Percentiles rank a stretch among this genome's conserved stretches.
Evolutionary conservation across 1,140 invertebrate species (phyloP).

Genomic region (Uloborus diversus): DNA sequence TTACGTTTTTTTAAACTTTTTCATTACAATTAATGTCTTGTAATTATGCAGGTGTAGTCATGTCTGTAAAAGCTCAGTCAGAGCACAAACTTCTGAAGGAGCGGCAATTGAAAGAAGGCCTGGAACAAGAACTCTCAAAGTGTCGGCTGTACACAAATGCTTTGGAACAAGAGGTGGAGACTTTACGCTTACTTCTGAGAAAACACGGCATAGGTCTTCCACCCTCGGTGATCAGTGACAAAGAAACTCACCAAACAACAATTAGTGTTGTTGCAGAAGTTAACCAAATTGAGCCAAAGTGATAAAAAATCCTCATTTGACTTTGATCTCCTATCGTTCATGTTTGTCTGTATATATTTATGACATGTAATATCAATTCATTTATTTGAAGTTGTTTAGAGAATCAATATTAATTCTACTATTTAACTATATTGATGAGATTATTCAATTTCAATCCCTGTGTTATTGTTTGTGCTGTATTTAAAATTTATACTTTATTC

Average conservation of each 20-base stretch:
- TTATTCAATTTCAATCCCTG: too few species aligned
- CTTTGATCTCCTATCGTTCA: too few species aligned
- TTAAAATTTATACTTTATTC: too few species aligned
- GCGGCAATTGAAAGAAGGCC: slow-evolving; percentile 59
- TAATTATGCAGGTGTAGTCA: slow-evolving; percentile 63
- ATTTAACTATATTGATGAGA: too few species aligned
- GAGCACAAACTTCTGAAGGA: slow-evolving; percentile 64
- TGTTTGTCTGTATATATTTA: too few species aligned
- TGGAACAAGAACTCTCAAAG: slow-evolving; percentile 65
- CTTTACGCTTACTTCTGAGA: slow-evolving; percentile 27
- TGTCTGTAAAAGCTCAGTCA: slow-evolving; percentile 65
- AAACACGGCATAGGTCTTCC: slow-evolving; percentile 34
- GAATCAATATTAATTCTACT: too few species aligned
- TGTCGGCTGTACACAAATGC: slow-evolving; percentile 60
- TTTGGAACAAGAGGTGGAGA: slow-evolving; percentile 50
- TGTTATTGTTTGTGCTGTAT: too few species aligned
- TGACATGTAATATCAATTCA: neutral
- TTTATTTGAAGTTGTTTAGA: neutral
- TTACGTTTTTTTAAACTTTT: neutral
- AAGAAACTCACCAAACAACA: neutral
- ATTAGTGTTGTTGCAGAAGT: slow-evolving; percentile 55
- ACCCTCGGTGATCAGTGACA: slow-evolving; percentile 21
- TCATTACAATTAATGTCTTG: slow-evolving; percentile 15
- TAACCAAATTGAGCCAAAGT: slow-evolving; percentile 24
- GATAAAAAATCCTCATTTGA: neutral